phyloP scores from a whole-genome alignment of 2,113 vertebrate genomes.

The western clawed frog (Xenopus tropicalis) region DNA sequence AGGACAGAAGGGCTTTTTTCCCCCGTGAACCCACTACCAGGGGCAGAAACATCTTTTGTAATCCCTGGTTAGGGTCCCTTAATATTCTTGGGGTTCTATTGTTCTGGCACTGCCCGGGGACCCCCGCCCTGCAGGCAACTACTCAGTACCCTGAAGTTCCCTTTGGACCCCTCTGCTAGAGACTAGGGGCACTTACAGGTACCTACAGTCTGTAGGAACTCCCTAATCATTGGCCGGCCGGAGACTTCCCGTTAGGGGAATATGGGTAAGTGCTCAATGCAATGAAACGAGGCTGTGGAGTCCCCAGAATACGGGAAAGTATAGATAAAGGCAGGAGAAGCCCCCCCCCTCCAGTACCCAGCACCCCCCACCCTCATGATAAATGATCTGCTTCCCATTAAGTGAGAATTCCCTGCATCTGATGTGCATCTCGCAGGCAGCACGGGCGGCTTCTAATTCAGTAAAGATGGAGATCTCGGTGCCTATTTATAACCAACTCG shows the following conservation, averaged over 20 bases:
- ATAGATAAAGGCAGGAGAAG: not conserved
- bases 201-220: no score
- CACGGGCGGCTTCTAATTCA: conserved; percentile 13
- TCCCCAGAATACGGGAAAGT: not conserved
- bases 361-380: not conserved
- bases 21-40: no score
- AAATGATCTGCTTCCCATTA: conserved; percentile 19
- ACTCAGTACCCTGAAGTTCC: no score
- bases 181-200: no score
- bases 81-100: no score
- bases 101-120: no score
- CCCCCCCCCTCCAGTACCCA: not conserved
- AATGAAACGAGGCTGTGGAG: no score
- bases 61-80: no score
- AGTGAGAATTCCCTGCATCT: conserved; percentile 32
- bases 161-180: no score
- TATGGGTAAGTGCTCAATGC: not conserved
- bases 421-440: not conserved
- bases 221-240: not conserved
- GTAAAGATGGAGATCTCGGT: not conserved
- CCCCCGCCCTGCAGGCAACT: no score
- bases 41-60: no score
- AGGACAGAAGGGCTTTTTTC: no score
- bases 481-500: not conserved
- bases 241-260: conserved; percentile 8